Evolutionary conservation across 1,140 invertebrate genomes (phyloP), one percentile per base, ranked within the genome.

Genomic region (Zeugodacus cucurbitae): DNA sequence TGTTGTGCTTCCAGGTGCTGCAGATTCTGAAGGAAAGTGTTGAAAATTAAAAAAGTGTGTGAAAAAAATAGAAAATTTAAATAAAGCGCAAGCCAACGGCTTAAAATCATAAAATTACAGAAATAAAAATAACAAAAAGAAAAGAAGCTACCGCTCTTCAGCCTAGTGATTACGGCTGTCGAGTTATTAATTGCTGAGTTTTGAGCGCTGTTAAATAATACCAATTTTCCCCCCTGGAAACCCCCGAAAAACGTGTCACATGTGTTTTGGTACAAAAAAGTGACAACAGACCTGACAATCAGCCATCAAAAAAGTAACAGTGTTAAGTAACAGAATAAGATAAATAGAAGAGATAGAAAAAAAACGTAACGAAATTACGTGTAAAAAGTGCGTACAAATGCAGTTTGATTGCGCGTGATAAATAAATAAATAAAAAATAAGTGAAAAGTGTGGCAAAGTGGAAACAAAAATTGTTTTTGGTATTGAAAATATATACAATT

Each of bases 381-480:
- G 22, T 26, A 34, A n/a, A 82, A 41, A 74, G 67, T 74, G 67
- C 34, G 67, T 74, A 34, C 32, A 41, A 32, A 5, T 41, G 67
- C 67, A 20, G 4, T 37, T 22, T 41, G 67, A 37, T 37, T 5
- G 64, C 8, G 32, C 64, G 14, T 26, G 14, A 37, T 26, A 37
- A 70, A 70, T 32, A 70, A 20, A 10, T 22, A 62, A n/a, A 70
- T 70, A 82, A 82, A 78, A 74, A 29, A 22, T 22, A 74, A 41
- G 41, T 82, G 74, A 82, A 82, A 82, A 29, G n/a, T 48, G 41
- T 82, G 44, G 41, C 22, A 82, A 37, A 82, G 74, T 82, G 74
- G 2, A 44, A 48, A 14, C 34, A 59, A 59, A 59, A 59, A 14
- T 54, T 54, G 14, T 29, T 41, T 10, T 26, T 26, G 14, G 14